Evolutionary conservation across 2,888 invertebrate species (phyloP).

Genomic region (Pollenia amentaria): DNA sequence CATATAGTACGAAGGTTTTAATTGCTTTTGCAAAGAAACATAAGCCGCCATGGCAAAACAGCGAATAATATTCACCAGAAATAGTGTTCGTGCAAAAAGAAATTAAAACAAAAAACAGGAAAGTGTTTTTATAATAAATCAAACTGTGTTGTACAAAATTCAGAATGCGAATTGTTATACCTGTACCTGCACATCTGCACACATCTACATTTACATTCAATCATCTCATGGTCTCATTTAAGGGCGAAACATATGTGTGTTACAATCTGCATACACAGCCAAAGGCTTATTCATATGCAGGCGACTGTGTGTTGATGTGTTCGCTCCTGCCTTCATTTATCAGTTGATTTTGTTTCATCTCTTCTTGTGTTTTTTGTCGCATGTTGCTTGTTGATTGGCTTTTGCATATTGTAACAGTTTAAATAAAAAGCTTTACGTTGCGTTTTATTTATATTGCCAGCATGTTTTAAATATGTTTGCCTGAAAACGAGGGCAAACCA

Average conservation of each 20-base stretch:
- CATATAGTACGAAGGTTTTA: conserved; percentile 50
- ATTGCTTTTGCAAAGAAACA: conserved; percentile 52
- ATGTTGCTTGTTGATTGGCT: conserved; percentile 65
- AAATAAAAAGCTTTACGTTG: conserved; percentile 44
- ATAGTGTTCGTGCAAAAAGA: not conserved
- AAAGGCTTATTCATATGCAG: not conserved
- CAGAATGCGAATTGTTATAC: not conserved
- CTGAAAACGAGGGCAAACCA: too few relatives aligned
- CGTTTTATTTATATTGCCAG: conserved; percentile 40
- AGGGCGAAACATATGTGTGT: not conserved
- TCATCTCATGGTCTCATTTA: not conserved
- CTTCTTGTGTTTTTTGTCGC: conserved; percentile 16
- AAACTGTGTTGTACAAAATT: conserved; percentile 31
- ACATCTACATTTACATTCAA: not conserved
- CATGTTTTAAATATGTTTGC: not conserved
- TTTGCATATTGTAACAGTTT: conserved; percentile 69
- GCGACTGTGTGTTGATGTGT: not conserved
- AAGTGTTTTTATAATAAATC: conserved; percentile 53
- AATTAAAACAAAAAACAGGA: conserved; percentile 6
- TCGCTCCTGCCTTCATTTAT: conserved; percentile 25
- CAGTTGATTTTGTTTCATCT: conserved; percentile 48
- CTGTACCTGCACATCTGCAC: not conserved
- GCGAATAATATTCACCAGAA: not conserved
- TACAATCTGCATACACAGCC: not conserved
- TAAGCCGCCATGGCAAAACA: not conserved